Conservation (phyloP, 2,888 invertebrate species). For the Cephus spinipes region DNA sequence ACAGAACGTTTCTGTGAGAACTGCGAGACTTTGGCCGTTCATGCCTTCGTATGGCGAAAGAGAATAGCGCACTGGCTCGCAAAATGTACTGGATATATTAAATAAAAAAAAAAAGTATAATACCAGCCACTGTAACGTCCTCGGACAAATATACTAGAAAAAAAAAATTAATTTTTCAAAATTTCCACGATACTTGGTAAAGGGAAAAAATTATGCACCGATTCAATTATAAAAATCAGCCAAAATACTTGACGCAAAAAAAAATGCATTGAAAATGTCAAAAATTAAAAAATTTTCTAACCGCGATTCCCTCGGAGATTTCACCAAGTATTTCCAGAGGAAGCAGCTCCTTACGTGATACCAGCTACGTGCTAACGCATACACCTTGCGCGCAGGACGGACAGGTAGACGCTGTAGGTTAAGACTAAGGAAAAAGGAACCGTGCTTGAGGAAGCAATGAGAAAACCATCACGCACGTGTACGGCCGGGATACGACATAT, state of each 20-base stretch:
- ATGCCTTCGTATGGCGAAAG: background rate
- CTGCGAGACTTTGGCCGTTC: conserved; percentile 15
- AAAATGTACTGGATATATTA: background rate
- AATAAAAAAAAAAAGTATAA: background rate
- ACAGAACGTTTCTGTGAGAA: conserved; percentile 17
- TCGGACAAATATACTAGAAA: too few relatives aligned
- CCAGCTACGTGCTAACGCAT: background rate
- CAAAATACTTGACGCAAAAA: background rate
- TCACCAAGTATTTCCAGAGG: background rate
- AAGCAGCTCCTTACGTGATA: background rate
- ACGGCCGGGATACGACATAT: conserved; percentile 33
- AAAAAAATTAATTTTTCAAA: too few relatives aligned
- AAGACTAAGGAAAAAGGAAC: conserved; percentile 37
- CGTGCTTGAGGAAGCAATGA: conserved; percentile 43
- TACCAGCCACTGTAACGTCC: too few relatives aligned
- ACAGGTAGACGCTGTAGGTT: conserved; percentile 9
- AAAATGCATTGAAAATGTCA: background rate
- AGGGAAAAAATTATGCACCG: too few relatives aligned
- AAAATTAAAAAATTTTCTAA: background rate
- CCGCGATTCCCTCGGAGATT: background rate
- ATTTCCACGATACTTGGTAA: too few relatives aligned
- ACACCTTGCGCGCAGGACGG: conserved; percentile 9
- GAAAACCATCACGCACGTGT: conserved; percentile 10
- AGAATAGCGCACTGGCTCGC: background rate
- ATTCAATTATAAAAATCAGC: too few relatives aligned